A percentile compares a stretch with the other conserved stretches of the same genome.
Evolutionary conservation across 1,140 invertebrate genomes (phyloP).

Genomic region (Ptiloglossa arizonensis): DNA sequence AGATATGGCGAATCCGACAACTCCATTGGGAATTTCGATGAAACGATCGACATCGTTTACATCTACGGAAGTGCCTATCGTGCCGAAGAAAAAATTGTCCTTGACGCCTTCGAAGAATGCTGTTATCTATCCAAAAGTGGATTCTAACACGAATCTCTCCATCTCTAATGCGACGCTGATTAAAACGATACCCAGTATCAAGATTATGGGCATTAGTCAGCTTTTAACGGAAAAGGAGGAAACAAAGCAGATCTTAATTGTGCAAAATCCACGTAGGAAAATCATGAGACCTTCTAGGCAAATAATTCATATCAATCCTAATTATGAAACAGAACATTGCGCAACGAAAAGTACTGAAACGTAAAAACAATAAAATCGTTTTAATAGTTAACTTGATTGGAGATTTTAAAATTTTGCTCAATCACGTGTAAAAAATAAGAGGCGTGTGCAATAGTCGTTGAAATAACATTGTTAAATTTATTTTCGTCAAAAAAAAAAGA

Average conservation of each 20-base stretch:
- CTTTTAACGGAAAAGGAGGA: constrained; percentile 55
- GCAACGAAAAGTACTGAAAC: constrained; percentile 65
- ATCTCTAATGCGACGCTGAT: constrained; percentile 49
- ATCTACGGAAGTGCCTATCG: constrained; percentile 18
- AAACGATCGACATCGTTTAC: constrained; percentile 28
- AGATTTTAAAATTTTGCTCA: constrained; percentile 12
- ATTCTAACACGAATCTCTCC: constrained; percentile 42
- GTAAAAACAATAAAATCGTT: constrained; percentile 32
- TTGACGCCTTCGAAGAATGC: constrained; percentile 57
- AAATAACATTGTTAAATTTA: not conserved
- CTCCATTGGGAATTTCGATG: constrained; percentile 11
- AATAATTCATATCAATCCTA: constrained; percentile 71
- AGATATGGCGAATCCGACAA: constrained; percentile 34
- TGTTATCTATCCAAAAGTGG: constrained; percentile 71
- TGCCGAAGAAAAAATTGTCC: constrained; percentile 41
- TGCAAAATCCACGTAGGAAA: constrained; percentile 58
- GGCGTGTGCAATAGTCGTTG: not conserved
- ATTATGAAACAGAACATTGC: constrained; percentile 64
- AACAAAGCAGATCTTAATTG: constrained; percentile 65
- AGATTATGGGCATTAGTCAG: constrained; percentile 62
- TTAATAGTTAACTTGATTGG: not conserved
- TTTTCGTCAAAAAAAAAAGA: not conserved
- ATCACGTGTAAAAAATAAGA: not conserved
- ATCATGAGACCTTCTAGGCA: constrained; percentile 49
- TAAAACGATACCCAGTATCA: constrained; percentile 56